Base-by-base conservation (phyloP, 2,113 vertebrate genomes). In the Sander vitreus region DNA sequence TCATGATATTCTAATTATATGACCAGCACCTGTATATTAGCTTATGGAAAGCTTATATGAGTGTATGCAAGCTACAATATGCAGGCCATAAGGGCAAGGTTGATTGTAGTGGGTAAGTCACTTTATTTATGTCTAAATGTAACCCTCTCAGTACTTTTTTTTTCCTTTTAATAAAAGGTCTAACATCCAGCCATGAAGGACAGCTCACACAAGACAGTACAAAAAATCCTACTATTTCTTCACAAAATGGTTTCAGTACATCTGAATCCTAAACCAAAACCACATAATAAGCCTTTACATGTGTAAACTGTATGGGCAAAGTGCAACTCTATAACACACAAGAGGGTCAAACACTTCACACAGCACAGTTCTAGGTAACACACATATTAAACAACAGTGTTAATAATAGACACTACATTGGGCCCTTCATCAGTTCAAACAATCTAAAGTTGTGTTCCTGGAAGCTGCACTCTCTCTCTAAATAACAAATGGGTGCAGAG, bases 381-480 rank as follows among this genome's bases (percentile, higher is more conserved):
- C 65, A 67, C 11, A 3, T 55, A 73, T 53, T 55, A 73, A 78
- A 84, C 21, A 81, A 73, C 33, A 8, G 74, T 67, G 72, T 54
- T 87, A 64, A 93, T 84, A 83, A 91, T 43, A 43, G 39, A 87
- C 87, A 85, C 88, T 88, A 78, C 84, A 89, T 45, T 36, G 59
- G 45, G 39, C 66, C 45, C 72, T 53, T 80, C 83, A 75, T 87
- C 85, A 85, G 60, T 76, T 76, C 69, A 59, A 8, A 36, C 57
- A 66, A 45, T 73, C 50, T 27, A 73, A 67, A 68, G 47, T 58
- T 81, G 80, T 78, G 54, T 85, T 63, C 58, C 50, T 77, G 65
- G 85, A 65, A 57, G 66, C 23, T 21, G 55, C 54, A 3, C 73
- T 43, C 69, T 23, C 73, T 81, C 74, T 50, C 73, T 21, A 64